Base-by-base conservation (phyloP, 2,888 invertebrate species). In the Zhengitettix transpicula region DNA sequence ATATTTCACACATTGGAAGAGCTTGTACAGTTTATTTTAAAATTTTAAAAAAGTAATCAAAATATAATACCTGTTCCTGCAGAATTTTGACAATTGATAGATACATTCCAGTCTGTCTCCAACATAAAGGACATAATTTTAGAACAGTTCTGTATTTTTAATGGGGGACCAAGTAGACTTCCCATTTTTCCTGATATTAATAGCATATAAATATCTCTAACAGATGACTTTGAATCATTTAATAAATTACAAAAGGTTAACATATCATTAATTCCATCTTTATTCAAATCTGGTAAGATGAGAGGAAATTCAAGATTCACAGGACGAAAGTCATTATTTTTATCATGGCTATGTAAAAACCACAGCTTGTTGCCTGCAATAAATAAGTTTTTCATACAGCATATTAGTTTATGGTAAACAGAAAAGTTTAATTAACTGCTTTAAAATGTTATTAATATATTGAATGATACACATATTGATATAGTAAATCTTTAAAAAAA, bases 181-280 rank as follows among this genome's bases (percentile, higher is more conserved):
- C 89, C 90, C 41, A 77, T 82, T 47, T 77, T 77, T 17, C 89
- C 89, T 42, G 86, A 87, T 60, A 89, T 74, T 58, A 89, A 73
- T 15, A 87, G 73, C 16, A 89, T 70, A 61, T 81, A 79, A 56
- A 77, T 74, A 60, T 42, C 52, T 41, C 52, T 42, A 42, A 58
- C 40, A 40, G 17, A 15, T 15, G 73, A 63, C 75, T 77, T 0
- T 77, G 76, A 55, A 73, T 75, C 5, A 75, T 74, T 42, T 77
- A 79, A 1, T 78, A 80, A 9, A 79, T 64, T 60, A 58, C 65
- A 65, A 15, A 60, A 78, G 28, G 82, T 79, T 17, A 87, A 70
- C 42, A 89, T 74, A 66, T 89, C 89, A 68, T 79, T 77, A 0
- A 86, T 79, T 41, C 79, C 80, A 70, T 89, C 89, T 7, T 78